Conservation (phyloP, 2,113 vertebrate species). For the Machaerirhynchus nigripectus region DNA sequence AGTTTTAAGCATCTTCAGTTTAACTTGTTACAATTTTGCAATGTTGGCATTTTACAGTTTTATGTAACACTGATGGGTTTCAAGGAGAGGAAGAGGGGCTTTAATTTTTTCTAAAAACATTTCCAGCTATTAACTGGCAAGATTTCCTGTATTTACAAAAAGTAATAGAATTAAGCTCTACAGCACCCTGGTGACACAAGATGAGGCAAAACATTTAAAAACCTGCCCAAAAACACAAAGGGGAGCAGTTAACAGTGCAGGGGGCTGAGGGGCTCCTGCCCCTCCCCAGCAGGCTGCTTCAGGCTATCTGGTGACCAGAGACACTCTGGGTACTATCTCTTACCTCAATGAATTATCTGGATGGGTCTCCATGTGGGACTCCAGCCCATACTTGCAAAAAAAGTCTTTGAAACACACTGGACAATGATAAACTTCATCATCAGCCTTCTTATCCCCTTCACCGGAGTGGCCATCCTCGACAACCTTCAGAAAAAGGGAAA, state of each 20-base stretch:
- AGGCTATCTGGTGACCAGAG: background rate
- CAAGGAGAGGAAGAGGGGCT: background rate
- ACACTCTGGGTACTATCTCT: background rate
- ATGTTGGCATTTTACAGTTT: background rate
- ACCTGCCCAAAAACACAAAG: background rate
- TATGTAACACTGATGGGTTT: background rate
- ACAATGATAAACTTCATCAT: slow-evolving; percentile 85
- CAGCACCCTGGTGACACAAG: background rate
- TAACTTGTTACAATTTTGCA: background rate
- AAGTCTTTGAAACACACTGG: slow-evolving; percentile 93
- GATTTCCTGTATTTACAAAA: background rate
- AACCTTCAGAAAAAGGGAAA: slow-evolving; percentile 64
- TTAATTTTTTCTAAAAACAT: background rate
- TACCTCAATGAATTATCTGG: slow-evolving; percentile 89
- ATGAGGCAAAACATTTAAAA: background rate
- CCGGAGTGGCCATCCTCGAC: slow-evolving; percentile 74
- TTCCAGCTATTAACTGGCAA: background rate
- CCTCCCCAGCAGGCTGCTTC: background rate
- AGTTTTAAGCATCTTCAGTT: background rate
- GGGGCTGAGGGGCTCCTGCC: background rate
- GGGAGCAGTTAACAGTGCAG: background rate
- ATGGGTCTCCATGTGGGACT: slow-evolving; percentile 92
- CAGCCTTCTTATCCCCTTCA: slow-evolving; percentile 70
- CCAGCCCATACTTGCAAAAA: slow-evolving; percentile 87
- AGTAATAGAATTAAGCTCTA: background rate